These are phyloP conservation scores for Alces alces DNA, from an alignment of 2,113 vertebrate genomes.

Conservation along the genomic window DNA sequence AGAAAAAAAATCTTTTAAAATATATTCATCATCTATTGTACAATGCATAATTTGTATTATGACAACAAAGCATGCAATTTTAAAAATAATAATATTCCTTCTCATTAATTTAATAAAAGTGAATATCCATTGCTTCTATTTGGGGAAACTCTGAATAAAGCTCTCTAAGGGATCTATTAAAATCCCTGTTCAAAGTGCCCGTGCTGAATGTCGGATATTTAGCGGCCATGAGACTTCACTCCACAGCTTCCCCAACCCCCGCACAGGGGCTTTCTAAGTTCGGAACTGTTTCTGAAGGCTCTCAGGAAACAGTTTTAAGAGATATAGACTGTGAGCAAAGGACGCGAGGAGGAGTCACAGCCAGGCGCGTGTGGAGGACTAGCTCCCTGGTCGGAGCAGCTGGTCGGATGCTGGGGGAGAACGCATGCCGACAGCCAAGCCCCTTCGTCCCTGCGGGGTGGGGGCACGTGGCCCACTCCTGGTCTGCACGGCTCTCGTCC, in stretches of 20 bases:
- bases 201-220: neutral
- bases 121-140: neutral
- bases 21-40: neutral
- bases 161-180: neutral
- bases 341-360: neutral
- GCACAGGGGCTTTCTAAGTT: neutral
- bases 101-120: neutral
- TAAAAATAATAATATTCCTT: neutral
- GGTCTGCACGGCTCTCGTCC: neutral
- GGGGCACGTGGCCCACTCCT: too few species aligned
- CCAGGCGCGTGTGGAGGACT: neutral
- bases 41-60: neutral
- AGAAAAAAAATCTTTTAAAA: slow-evolving; percentile 5
- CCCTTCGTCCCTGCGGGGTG: neutral
- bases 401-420: neutral
- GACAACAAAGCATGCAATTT: neutral
- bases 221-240: neutral
- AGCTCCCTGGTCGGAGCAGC: neutral
- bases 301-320: neutral
- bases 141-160: neutral
- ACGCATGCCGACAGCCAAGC: neutral
- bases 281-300: neutral
- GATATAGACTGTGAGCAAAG: neutral
- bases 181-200: neutral
- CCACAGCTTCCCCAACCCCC: neutral